Evolutionary conservation across 2,888 invertebrate genomes (phyloP).

Genomic region (Ormyrus pomaceus): DNA sequence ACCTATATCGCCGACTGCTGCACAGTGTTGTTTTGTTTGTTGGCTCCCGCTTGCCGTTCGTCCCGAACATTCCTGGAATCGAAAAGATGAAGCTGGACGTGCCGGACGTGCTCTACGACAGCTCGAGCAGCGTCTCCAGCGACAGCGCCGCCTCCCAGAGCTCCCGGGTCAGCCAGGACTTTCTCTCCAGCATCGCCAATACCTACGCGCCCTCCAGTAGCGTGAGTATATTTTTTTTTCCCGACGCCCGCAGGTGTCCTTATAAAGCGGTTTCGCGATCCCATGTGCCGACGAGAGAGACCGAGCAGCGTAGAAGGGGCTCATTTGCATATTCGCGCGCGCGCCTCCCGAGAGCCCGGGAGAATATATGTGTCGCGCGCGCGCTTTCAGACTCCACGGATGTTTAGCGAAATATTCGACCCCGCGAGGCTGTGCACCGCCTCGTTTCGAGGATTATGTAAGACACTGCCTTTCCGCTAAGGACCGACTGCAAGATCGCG

Average conservation of each 20-base stretch:
- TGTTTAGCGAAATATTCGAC: no score
- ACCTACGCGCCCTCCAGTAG: conserved; percentile 46
- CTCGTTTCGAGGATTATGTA: neutral
- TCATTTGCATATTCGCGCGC: neutral
- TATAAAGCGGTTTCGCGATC: neutral
- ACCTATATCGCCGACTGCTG: no score
- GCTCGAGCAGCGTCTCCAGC: conserved; percentile 80
- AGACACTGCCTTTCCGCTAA: no score
- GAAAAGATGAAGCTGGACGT: conserved; percentile 79
- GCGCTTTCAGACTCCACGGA: no score
- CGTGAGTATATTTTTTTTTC: conserved; percentile 31
- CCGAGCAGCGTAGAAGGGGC: conserved; percentile 12
- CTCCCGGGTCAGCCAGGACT: conserved; percentile 77
- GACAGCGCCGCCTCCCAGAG: conserved; percentile 79
- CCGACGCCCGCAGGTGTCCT: neutral
- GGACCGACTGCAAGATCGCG: no score
- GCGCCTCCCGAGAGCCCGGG: no score
- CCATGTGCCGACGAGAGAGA: no score
- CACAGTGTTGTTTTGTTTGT: no score
- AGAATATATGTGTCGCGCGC: no score
- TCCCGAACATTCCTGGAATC: no score
- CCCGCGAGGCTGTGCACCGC: neutral
- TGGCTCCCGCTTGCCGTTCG: no score
- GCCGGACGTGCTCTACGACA: conserved; percentile 80
- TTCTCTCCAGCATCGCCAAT: conserved; percentile 68